Conservation (phyloP, 2,888 invertebrate species). For the Coelinius sp. region DNA sequence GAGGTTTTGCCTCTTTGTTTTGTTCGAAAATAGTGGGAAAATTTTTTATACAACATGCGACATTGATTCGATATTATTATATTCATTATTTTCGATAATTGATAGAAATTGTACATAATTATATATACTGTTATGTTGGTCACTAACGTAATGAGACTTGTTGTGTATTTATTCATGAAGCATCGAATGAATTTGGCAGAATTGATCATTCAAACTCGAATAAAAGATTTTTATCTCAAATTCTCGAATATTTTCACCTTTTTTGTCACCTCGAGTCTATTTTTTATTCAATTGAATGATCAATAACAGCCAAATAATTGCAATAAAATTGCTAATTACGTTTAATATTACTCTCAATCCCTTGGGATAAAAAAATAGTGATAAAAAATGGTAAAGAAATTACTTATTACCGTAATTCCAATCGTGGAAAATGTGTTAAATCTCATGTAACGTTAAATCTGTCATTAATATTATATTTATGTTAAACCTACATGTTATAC, state of each 20-base stretch:
- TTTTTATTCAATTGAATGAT: background rate
- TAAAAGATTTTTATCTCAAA: background rate
- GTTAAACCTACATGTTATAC: conserved; percentile 14
- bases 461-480: background rate
- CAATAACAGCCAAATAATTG: background rate
- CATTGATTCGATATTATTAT: background rate
- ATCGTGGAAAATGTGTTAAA: background rate
- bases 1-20: conserved; percentile 1
- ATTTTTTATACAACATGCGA: conserved; percentile 10
- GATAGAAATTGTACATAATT: background rate
- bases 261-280: background rate
- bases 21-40: conserved; percentile 5
- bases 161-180: background rate
- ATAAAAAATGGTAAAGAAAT: background rate
- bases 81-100: background rate
- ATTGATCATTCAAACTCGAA: background rate
- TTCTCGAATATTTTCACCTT: background rate
- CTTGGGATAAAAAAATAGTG: background rate
- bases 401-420: background rate
- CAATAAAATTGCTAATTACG: background rate
- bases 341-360: background rate
- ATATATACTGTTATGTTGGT: background rate
- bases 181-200: background rate
- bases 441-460: background rate
- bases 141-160: background rate